Conservation (phyloP, 2,113 vertebrate genomes). For the Morone saxatilis region DNA sequence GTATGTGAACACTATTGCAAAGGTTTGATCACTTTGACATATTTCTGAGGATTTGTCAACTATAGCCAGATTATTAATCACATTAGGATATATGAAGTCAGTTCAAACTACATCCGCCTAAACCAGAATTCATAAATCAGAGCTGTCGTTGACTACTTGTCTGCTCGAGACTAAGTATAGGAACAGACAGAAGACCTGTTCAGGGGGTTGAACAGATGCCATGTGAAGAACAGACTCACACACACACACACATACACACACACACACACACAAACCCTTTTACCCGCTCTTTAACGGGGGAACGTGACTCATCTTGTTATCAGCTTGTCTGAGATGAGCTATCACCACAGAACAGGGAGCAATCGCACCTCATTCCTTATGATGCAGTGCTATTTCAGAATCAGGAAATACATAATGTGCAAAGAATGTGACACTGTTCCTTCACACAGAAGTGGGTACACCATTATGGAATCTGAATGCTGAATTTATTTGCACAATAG, state of each 20-base stretch:
- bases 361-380: slow-evolving; percentile 64
- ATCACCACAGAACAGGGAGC: slow-evolving; percentile 51
- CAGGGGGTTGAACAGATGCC: slow-evolving; percentile 57
- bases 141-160: slow-evolving; percentile 34
- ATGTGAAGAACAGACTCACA: slow-evolving; percentile 56
- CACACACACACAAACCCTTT: slow-evolving; percentile 33
- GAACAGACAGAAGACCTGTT: slow-evolving; percentile 66
- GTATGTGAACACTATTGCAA: background rate
- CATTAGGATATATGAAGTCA: background rate
- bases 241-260: slow-evolving; percentile 7
- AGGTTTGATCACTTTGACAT: background rate
- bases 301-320: slow-evolving; percentile 77
- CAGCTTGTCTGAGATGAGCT: slow-evolving; percentile 69
- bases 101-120: background rate
- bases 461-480: background rate
- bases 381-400: slow-evolving; percentile 65
- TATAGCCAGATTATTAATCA: background rate
- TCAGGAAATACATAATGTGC: slow-evolving; percentile 41
- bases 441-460: slow-evolving; percentile 12
- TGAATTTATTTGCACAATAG: slow-evolving; percentile 30
- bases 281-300: slow-evolving; percentile 64
- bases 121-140: slow-evolving; percentile 33
- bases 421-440: slow-evolving; percentile 33
- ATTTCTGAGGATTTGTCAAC: no score
- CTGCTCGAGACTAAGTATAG: slow-evolving; percentile 67